Evolutionary conservation across 2,113 vertebrate species (phyloP).

Genomic region (Octodon degus): DNA sequence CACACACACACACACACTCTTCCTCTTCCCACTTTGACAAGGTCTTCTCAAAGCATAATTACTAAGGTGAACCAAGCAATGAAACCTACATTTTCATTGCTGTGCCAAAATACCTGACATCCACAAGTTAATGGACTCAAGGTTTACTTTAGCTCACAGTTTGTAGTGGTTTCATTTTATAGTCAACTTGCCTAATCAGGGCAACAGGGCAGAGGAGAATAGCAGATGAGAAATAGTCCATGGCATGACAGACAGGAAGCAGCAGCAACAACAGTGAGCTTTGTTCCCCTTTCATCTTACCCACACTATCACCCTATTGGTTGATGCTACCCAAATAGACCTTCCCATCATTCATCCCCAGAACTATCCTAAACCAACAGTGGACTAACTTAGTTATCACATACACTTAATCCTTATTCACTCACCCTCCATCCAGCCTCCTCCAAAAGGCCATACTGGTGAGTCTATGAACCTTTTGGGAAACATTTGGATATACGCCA

Average conservation of each 20-base stretch:
- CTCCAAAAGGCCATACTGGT: no score
- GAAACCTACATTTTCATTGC: not conserved
- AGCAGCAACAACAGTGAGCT: not conserved
- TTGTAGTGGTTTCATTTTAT: not conserved
- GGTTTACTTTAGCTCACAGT: not conserved
- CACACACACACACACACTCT: no score
- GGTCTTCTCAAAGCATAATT: not conserved
- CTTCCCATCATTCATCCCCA: not conserved
- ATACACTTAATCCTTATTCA: not conserved
- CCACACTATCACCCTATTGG: not conserved
- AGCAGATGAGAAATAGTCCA: not conserved
- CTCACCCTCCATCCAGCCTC: not conserved
- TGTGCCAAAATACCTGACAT: not conserved
- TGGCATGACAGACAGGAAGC: not conserved
- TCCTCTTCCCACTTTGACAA: not conserved
- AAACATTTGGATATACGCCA: not conserved
- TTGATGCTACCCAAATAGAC: not conserved
- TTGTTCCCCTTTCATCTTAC: not conserved
- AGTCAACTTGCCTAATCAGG: not conserved
- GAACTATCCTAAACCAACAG: not conserved
- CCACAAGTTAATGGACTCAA: not conserved
- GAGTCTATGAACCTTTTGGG: not conserved
- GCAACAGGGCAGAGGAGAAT: not conserved
- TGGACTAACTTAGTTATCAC: not conserved
- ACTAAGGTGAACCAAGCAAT: not conserved